A percentile compares a stretch with the other conserved stretches of the same genome.
Conservation (phyloP, 2,888 invertebrate genomes). For the Augiades crinisus region DNA sequence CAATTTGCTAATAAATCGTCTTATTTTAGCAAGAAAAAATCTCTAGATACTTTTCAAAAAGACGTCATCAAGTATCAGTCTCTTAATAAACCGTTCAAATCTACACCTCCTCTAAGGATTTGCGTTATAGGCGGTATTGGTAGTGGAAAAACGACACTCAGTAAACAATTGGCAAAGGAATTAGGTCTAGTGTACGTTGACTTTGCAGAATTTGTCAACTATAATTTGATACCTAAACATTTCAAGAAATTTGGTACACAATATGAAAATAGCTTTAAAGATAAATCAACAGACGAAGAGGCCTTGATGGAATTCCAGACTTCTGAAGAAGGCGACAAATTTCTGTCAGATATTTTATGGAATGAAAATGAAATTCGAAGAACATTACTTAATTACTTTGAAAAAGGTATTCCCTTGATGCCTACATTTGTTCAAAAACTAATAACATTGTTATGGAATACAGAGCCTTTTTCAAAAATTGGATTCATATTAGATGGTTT, state of each 20-base stretch:
- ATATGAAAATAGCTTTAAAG: conserved; percentile 64
- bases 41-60: conserved; percentile 69
- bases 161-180: conserved; percentile 74
- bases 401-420: conserved; percentile 68
- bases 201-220: conserved; percentile 62
- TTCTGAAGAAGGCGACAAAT: conserved; percentile 58
- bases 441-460: conserved; percentile 75
- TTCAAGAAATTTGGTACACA: conserved; percentile 66
- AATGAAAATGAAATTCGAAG: conserved; percentile 62
- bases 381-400: conserved; percentile 71
- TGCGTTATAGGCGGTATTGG: conserved; percentile 80
- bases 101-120: conserved; percentile 76
- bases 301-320: conserved; percentile 55
- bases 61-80: conserved; percentile 74
- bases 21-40: conserved; percentile 72
- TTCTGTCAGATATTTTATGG: conserved; percentile 49
- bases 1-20: no score
- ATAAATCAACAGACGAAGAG: conserved; percentile 55
- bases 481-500: conserved; percentile 84
- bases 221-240: conserved; percentile 60
- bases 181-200: conserved; percentile 78
- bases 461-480: conserved; percentile 63
- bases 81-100: conserved; percentile 59
- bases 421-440: conserved; percentile 63
- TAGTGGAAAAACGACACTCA: conserved; percentile 76